Evolutionary conservation across 2,797 vertebrate species (phyloP).

Genomic region (Siniperca obscura): DNA sequence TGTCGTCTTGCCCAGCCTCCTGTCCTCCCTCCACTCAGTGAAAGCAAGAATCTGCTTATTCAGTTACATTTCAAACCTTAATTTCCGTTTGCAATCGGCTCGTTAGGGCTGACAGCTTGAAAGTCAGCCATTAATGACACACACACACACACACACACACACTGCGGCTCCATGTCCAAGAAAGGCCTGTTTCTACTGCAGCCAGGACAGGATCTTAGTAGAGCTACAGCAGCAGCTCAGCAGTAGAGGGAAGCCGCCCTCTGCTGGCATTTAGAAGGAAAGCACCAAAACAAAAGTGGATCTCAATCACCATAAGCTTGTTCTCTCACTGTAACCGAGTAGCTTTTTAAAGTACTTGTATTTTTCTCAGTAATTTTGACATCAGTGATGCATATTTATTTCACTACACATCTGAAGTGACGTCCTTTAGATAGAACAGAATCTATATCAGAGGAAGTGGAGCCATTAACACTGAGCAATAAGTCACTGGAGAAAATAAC

Average conservation of each 20-base stretch:
- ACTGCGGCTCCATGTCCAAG: slow-evolving; percentile 33
- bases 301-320: neutral
- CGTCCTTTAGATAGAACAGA: neutral
- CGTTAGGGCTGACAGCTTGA: slow-evolving; percentile 71
- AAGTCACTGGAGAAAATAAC: neutral
- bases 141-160: slow-evolving; percentile 35
- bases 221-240: neutral
- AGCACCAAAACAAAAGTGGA: neutral
- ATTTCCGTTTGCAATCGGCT: slow-evolving; percentile 76
- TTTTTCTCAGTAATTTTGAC: neutral
- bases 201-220: slow-evolving; percentile 26
- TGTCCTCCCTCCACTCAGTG: slow-evolving; percentile 5
- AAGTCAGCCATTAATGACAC: slow-evolving; percentile 69
- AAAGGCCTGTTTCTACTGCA: slow-evolving; percentile 35
- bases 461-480: neutral
- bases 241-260: slow-evolving; percentile 64
- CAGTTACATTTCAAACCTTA: slow-evolving; percentile 77
- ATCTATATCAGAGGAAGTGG: neutral
- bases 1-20: slow-evolving; percentile 47
- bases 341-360: neutral
- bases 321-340: neutral
- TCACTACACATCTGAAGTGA: slow-evolving; percentile 5
- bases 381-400: neutral
- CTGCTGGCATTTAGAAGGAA: slow-evolving; percentile 62
- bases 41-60: slow-evolving; percentile 74